Evolutionary conservation across 2,113 vertebrate genomes (phyloP).

Genomic region (Falco punctatus): DNA sequence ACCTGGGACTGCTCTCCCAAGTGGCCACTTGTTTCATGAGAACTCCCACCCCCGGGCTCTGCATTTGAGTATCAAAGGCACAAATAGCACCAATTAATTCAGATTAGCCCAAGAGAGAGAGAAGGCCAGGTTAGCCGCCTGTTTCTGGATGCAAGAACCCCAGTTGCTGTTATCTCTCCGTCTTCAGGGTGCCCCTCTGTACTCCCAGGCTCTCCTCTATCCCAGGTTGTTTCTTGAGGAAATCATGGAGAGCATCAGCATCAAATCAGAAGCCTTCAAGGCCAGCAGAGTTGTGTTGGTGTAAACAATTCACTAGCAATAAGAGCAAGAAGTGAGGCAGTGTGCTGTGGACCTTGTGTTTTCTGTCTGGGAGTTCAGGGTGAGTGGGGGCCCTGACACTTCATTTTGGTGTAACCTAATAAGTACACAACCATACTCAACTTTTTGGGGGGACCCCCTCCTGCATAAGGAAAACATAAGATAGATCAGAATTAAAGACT

Average conservation of each 20-base stretch:
- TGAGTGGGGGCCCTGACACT: background rate
- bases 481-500: background rate
- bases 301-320: background rate
- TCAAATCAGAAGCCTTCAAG: background rate
- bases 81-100: constrained; percentile 70
- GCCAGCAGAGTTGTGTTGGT: background rate
- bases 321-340: background rate
- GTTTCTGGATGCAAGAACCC: background rate
- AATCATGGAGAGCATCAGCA: accelerated
- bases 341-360: background rate
- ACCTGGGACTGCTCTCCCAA: constrained; percentile 58
- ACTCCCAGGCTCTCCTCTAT: background rate
- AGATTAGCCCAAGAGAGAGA: constrained; percentile 33
- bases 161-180: background rate
- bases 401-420: background rate
- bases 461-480: background rate
- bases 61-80: constrained; percentile 59
- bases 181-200: background rate
- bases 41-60: constrained; percentile 46
- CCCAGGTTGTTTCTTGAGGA: background rate
- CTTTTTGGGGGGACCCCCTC: background rate
- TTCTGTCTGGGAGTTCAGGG: background rate
- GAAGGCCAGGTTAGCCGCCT: background rate
- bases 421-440: background rate
- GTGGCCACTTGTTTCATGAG: constrained; percentile 71